Percentiles rank a stretch among this genome's conserved stretches.
phyloP scores from a whole-genome alignment of 1,140 invertebrate genomes.

The Brachionus koreanus region DNA sequence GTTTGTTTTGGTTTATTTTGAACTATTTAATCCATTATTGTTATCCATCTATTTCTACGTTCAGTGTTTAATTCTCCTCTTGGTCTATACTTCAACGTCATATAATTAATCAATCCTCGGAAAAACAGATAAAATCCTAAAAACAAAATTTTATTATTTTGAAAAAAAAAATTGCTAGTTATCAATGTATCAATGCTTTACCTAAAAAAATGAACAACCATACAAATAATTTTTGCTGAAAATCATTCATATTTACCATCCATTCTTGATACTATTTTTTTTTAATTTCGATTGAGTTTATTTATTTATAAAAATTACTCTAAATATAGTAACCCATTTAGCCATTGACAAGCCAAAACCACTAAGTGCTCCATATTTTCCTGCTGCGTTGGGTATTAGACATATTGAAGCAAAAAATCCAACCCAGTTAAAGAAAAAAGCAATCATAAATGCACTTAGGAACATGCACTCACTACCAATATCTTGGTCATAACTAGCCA shows the following conservation, averaged over 20 bases:
- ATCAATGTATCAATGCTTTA: neutral
- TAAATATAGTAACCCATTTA: constrained; percentile 88
- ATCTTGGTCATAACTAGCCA: neutral
- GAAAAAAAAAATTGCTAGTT: neutral
- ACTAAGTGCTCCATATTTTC: constrained; percentile 81
- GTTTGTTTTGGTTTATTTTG: neutral
- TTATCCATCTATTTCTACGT: neutral
- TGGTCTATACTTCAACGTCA: constrained; percentile 36
- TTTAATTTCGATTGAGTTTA: neutral
- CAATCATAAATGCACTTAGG: constrained; percentile 62
- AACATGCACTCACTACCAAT: constrained; percentile 45
- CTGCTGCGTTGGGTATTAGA: constrained; percentile 86
- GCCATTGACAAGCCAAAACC: constrained; percentile 85
- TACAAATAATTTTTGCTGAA: constrained; percentile 40
- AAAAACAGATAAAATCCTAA: constrained; percentile 42
- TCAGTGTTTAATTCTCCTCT: neutral
- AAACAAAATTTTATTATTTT: neutral
- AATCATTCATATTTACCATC: constrained; percentile 44
- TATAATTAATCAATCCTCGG: constrained; percentile 35
- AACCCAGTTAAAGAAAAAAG: constrained; percentile 89
- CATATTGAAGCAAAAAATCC: constrained; percentile 84
- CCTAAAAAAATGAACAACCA: constrained; percentile 44
- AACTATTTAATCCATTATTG: constrained; percentile 2
- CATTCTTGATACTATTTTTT: constrained; percentile 41
- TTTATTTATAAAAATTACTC: neutral